phyloP scores from a whole-genome alignment of 2,888 invertebrate genomes.

The Limnephilus lunatus region DNA sequence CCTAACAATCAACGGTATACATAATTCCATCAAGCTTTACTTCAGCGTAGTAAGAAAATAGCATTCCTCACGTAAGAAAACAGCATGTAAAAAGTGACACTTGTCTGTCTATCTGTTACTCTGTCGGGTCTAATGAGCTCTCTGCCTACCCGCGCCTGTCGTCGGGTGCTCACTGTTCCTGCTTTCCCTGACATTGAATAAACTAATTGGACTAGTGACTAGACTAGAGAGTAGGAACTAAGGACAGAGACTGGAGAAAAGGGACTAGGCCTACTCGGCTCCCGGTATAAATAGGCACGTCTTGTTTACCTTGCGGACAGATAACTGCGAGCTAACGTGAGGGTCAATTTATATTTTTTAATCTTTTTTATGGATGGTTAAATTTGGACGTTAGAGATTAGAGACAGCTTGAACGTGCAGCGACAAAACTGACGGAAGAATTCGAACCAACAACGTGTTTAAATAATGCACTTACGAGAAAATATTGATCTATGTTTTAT shows the following conservation, averaged over 20 bases:
- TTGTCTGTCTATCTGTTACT: not conserved
- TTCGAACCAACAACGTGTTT: not conserved
- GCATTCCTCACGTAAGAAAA: not conserved
- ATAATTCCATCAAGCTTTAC: not conserved
- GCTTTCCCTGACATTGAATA: slow-evolving; percentile 2
- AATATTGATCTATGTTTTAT: too few species aligned
- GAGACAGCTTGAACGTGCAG: not conserved
- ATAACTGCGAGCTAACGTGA: not conserved
- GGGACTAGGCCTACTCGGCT: not conserved
- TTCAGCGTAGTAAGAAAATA: not conserved
- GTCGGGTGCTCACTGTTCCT: not conserved
- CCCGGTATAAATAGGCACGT: not conserved
- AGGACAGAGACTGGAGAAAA: not conserved
- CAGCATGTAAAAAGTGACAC: not conserved
- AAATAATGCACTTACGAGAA: not conserved
- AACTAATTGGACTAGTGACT: not conserved
- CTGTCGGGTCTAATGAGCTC: not conserved
- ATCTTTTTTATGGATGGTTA: not conserved
- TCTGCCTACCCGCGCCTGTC: not conserved
- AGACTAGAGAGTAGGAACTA: not conserved
- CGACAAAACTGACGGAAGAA: not conserved
- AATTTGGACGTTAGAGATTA: not conserved
- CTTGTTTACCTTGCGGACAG: not conserved
- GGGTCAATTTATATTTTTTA: not conserved
- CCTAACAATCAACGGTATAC: not conserved